phyloP scores from a whole-genome alignment of 2,113 vertebrate species.

The Chaetops frenatus region DNA sequence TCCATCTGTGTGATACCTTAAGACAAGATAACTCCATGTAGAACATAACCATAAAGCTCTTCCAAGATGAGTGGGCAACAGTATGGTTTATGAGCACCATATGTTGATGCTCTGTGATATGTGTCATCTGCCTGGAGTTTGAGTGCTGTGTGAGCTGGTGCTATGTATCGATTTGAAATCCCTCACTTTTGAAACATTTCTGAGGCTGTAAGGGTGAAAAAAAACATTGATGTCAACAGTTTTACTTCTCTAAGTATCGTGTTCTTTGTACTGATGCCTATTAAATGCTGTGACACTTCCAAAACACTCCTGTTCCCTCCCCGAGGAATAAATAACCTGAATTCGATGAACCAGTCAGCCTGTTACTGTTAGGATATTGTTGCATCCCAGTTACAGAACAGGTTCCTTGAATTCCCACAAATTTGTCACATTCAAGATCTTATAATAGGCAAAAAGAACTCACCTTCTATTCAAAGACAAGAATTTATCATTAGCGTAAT shows the following conservation, averaged over 20 bases:
- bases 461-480: not conserved
- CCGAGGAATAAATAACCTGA: not conserved
- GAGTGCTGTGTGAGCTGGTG: not conserved
- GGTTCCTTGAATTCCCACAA: not conserved
- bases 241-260: not conserved
- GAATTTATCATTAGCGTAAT: not conserved
- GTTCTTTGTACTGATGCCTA: not conserved
- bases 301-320: not conserved
- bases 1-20: conserved; percentile 1
- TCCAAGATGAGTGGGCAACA: not conserved
- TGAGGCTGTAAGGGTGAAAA: not conserved
- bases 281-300: not conserved
- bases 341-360: not conserved
- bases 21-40: conserved; percentile 20
- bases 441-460: not conserved
- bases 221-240: not conserved
- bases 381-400: not conserved
- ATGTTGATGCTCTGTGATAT: not conserved
- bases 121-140: not conserved
- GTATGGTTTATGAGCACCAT: not conserved
- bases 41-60: conserved; percentile 15
- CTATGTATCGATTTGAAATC: not conserved
- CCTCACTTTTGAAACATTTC: not conserved
- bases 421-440: not conserved
- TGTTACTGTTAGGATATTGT: not conserved